phyloP scores from a whole-genome alignment of 2,113 vertebrate species.

The Pituophis catenifer region DNA sequence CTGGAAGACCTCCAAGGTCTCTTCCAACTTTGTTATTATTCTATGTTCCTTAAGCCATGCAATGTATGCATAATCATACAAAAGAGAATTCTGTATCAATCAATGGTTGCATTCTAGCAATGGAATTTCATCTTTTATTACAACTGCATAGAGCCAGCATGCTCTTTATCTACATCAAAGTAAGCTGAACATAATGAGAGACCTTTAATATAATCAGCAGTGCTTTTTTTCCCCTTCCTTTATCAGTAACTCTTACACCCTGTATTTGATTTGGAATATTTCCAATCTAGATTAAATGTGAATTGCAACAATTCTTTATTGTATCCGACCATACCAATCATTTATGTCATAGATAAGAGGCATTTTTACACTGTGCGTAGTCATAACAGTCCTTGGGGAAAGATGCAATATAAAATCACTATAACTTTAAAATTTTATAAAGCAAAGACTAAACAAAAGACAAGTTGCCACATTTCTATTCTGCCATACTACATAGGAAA shows the following conservation, averaged over 20 bases:
- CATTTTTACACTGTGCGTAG: not conserved
- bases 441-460: conserved; percentile 29
- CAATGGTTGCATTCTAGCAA: not conserved
- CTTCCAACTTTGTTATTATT: too few relatives aligned
- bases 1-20: too few relatives aligned
- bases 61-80: not conserved
- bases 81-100: not conserved
- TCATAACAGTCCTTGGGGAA: not conserved
- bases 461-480: not conserved
- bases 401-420: not conserved
- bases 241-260: conserved; percentile 21
- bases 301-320: conserved; percentile 37
- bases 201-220: conserved; percentile 46
- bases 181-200: conserved; percentile 28
- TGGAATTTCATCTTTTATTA: conserved; percentile 23
- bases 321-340: conserved; percentile 31
- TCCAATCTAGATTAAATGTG: conserved; percentile 36
- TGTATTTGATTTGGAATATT: conserved; percentile 46
- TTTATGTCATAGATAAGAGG: conserved; percentile 33
- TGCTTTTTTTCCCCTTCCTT: not conserved
- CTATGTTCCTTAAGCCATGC: fast-evolving
- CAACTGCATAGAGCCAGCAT: not conserved
- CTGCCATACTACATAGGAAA: not conserved
- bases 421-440: not conserved
- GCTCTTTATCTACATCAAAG: conserved; percentile 12